Percentiles rank a stretch among this genome's conserved stretches.
Conservation (phyloP, 2,888 invertebrate genomes). For the Eupithecia dodoneata region DNA sequence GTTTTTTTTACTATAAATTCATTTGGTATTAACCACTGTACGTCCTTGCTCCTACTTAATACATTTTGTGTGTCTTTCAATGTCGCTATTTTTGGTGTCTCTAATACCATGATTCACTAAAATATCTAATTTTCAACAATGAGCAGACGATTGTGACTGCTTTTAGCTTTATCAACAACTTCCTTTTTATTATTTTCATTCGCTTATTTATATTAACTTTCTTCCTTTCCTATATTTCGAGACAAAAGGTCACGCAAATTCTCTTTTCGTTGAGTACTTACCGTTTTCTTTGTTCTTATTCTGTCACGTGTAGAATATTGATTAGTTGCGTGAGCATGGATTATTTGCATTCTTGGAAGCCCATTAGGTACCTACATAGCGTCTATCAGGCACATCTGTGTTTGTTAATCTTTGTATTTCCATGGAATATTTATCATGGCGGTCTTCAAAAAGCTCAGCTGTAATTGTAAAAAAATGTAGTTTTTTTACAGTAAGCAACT, state of each 20-base stretch:
- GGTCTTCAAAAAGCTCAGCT: background rate
- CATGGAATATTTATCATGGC: background rate
- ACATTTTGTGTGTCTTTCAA: background rate
- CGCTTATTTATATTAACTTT: background rate
- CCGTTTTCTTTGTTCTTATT: conserved; percentile 57
- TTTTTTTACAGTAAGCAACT: background rate
- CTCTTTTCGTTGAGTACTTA: conserved; percentile 41
- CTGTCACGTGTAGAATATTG: conserved; percentile 69
- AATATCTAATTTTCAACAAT: background rate
- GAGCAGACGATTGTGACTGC: background rate
- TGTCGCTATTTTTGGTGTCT: background rate
- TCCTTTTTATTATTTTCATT: background rate
- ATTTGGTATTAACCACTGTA: background rate
- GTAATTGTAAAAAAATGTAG: background rate
- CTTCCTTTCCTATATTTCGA: conserved; percentile 29
- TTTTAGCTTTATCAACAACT: background rate
- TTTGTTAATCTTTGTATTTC: conserved; percentile 29
- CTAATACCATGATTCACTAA: background rate
- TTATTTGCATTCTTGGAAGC: conserved; percentile 66
- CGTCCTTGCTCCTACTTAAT: background rate
- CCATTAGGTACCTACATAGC: conserved; percentile 46
- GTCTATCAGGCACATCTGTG: conserved; percentile 31
- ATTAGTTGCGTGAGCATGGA: conserved; percentile 71
- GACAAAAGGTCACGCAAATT: conserved; percentile 40
- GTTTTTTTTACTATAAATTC: background rate